These are phyloP conservation scores for Drosophila simulans DNA, from an alignment of 1,140 invertebrate species.

Conservation along the genomic window DNA sequence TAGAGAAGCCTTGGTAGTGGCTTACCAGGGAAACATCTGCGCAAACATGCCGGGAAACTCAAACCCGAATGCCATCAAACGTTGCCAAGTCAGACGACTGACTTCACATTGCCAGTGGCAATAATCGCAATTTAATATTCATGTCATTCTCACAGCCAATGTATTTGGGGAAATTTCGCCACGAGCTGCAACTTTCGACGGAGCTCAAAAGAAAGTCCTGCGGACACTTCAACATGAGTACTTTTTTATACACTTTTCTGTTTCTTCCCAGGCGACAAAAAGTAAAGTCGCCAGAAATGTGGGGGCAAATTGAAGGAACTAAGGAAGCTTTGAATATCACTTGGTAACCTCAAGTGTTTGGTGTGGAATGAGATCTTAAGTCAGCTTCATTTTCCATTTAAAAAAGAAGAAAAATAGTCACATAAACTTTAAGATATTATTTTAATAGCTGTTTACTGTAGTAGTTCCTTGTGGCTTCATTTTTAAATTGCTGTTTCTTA, in stretches of 20 bases:
- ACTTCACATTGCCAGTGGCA: conserved; percentile 71
- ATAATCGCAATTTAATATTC: conserved; percentile 83
- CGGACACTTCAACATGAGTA: conserved; percentile 11
- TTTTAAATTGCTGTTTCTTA: neutral
- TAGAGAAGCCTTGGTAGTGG: neutral
- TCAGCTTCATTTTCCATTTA: too few relatives aligned
- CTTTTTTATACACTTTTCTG: conserved; percentile 39
- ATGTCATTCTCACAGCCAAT: conserved; percentile 76
- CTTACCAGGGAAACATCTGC: conserved; percentile 17
- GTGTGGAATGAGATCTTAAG: too few relatives aligned
- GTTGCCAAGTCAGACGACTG: conserved; percentile 30
- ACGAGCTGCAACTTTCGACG: conserved; percentile 50
- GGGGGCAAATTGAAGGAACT: neutral
- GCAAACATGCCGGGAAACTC: conserved; percentile 17
- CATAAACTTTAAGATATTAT: too few relatives aligned
- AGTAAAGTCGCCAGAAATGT: neutral
- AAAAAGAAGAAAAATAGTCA: too few relatives aligned
- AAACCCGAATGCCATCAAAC: conserved; percentile 13
- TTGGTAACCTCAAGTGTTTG: too few relatives aligned
- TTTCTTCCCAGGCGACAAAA: conserved; percentile 44
- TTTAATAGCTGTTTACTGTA: too few relatives aligned
- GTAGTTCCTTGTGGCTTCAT: too few relatives aligned
- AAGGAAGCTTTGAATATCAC: neutral
- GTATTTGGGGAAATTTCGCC: conserved; percentile 70
- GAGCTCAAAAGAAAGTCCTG: conserved; percentile 17